Evolutionary conservation across 1,140 invertebrate genomes (phyloP).

Genomic region (Probaryconus sp.): DNA sequence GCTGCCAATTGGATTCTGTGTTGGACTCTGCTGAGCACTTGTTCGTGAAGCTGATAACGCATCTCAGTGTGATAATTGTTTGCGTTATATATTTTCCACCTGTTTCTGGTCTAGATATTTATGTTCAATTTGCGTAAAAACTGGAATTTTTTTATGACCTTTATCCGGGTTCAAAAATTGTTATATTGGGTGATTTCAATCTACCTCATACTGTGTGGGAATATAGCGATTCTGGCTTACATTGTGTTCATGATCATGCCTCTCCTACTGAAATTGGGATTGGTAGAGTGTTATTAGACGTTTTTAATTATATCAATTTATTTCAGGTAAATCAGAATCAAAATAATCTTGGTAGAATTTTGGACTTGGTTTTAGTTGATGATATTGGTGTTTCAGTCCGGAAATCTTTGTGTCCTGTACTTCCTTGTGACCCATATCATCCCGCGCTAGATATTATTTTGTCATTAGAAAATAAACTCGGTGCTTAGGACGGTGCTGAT

Average conservation of each 20-base stretch:
- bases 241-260: not conserved
- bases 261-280: not conserved
- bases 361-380: slow-evolving; percentile 5
- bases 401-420: not conserved
- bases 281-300: not conserved
- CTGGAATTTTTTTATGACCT: not conserved
- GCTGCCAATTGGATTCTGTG: too few relatives aligned
- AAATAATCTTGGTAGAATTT: slow-evolving; percentile 5
- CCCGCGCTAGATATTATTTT: not conserved
- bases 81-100: too few relatives aligned
- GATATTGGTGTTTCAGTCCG: not conserved
- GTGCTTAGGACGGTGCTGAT: too few relatives aligned
- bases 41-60: too few relatives aligned
- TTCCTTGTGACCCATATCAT: slow-evolving; percentile 9
- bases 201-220: not conserved
- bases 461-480: not conserved
- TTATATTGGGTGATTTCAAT: slow-evolving; percentile 5
- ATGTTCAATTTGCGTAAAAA: too few relatives aligned
- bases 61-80: too few relatives aligned
- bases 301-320: slow-evolving; percentile 8
- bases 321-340: slow-evolving; percentile 1
- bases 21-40: too few relatives aligned
- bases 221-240: not conserved
- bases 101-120: too few relatives aligned
- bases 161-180: not conserved